Conservation (phyloP, 2,113 vertebrate species). For the Cettia cetti region DNA sequence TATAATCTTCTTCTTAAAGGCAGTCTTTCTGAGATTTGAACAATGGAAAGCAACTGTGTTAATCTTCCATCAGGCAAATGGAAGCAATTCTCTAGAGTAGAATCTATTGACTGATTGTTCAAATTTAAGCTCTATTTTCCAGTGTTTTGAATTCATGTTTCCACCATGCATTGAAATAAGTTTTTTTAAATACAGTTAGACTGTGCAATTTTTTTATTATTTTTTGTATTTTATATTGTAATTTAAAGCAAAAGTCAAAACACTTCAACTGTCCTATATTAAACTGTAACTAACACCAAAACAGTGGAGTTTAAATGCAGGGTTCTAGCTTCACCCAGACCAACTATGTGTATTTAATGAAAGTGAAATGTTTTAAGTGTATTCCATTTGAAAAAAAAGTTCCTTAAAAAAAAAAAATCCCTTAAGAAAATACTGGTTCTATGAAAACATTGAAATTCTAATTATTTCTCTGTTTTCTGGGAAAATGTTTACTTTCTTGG, state of each 20-base stretch:
- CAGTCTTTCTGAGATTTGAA: background rate
- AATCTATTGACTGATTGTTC: background rate
- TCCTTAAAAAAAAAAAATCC: background rate
- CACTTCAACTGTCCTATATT: background rate
- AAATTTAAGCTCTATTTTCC: background rate
- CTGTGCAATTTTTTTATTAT: background rate
- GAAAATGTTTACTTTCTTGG: background rate
- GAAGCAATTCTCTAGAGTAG: background rate
- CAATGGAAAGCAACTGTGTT: background rate
- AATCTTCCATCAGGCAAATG: background rate
- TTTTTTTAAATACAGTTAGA: background rate
- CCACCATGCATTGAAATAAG: background rate
- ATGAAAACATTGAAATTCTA: background rate
- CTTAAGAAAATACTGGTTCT: background rate
- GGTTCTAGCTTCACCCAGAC: background rate
- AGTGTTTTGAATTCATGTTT: background rate
- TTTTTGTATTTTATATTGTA: background rate
- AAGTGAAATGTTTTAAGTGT: background rate
- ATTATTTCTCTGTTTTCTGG: background rate
- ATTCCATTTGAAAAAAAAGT: background rate
- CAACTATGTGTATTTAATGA: background rate
- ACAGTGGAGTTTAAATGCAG: background rate
- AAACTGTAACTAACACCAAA: background rate
- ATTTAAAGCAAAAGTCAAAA: background rate
- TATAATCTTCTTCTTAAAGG: background rate